Conservation (phyloP, 2,888 invertebrate species). For the Operophtera brumata region DNA sequence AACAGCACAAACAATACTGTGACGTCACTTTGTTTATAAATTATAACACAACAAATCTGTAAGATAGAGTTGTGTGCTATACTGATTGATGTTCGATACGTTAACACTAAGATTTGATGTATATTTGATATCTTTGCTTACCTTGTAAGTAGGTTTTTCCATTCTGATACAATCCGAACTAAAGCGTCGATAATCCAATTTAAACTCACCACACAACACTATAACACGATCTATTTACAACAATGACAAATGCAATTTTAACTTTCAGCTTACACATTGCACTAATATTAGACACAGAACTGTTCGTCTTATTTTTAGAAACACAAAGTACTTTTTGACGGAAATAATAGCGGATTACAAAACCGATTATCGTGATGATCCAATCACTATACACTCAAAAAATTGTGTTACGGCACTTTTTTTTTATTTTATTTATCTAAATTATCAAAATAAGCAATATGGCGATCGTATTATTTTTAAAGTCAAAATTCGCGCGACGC, state of each 20-base stretch:
- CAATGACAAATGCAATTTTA: constrained; percentile 59
- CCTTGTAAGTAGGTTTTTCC: constrained; percentile 75
- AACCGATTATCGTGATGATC: constrained; percentile 4
- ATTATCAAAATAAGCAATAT: constrained; percentile 65
- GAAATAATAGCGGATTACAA: constrained; percentile 4
- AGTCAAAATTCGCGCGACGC: constrained; percentile 64
- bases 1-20: constrained; percentile 65
- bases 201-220: constrained; percentile 46
- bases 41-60: constrained; percentile 3
- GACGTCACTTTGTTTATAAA: constrained; percentile 53
- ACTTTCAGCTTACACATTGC: constrained; percentile 56
- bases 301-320: constrained; percentile 52
- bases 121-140: constrained; percentile 28
- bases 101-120: too few species aligned
- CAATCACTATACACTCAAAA: constrained; percentile 16
- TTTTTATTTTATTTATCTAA: constrained; percentile 42
- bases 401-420: neutral
- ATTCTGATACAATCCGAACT: constrained; percentile 61
- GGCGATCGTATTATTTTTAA: constrained; percentile 69
- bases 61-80: too few species aligned
- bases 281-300: constrained; percentile 54
- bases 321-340: constrained; percentile 25
- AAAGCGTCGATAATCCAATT: constrained; percentile 42
- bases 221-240: constrained; percentile 41
- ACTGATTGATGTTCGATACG: too few species aligned